Percentiles rank a stretch among this genome's conserved stretches.
Evolutionary conservation across 2,888 invertebrate genomes (phyloP).

Genomic region (Philonicus albiceps): DNA sequence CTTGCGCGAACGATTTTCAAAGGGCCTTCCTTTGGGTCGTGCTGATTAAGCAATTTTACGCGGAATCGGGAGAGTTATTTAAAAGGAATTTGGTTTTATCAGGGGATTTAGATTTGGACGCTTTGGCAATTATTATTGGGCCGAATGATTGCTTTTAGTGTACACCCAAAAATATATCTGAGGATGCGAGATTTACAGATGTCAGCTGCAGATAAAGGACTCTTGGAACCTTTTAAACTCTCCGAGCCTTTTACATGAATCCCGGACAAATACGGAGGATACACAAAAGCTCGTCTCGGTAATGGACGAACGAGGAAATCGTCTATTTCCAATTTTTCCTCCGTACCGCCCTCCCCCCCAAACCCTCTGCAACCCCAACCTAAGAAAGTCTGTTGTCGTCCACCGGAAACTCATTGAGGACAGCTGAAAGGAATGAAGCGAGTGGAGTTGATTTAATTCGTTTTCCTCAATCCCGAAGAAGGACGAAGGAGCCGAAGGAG

Average conservation of each 20-base stretch:
- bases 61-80: not conserved
- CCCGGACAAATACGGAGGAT: not conserved
- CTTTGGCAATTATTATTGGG: conserved; percentile 6
- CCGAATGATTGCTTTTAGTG: not conserved
- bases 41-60: conserved; percentile 24
- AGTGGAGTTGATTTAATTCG: conserved; percentile 40
- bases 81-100: not conserved
- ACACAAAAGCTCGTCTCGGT: conserved; percentile 11
- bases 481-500: not conserved
- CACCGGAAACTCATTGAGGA: conserved; percentile 16
- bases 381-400: conserved; percentile 2
- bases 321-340: not conserved
- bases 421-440: conserved; percentile 30
- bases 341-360: not conserved
- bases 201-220: not conserved
- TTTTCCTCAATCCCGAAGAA: not conserved
- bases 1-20: not conserved
- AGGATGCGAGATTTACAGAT: not conserved
- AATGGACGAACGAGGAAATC: conserved; percentile 24
- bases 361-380: too few relatives aligned
- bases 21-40: not conserved
- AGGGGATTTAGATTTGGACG: not conserved
- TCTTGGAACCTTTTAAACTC: not conserved
- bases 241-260: not conserved
- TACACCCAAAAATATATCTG: not conserved